Evolutionary conservation across 2,888 invertebrate species (phyloP).

Genomic region (Sarcophaga rosellei): DNA sequence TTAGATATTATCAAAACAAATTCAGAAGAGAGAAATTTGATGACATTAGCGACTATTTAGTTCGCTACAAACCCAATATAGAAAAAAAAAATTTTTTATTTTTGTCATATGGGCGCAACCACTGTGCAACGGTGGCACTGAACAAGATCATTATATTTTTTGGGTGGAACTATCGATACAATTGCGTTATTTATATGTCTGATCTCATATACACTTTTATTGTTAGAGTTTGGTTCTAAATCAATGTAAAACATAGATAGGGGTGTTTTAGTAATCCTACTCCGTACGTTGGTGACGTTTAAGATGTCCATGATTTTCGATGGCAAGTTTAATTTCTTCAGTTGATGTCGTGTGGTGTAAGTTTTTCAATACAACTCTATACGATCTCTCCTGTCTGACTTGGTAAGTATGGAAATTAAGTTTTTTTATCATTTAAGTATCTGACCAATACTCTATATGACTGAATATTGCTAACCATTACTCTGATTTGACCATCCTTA

Average conservation of each 20-base stretch:
- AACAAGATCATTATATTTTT: slow-evolving; percentile 21
- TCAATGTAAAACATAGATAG: slow-evolving; percentile 1
- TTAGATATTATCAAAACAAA: too few relatives aligned
- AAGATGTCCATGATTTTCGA: slow-evolving; percentile 43
- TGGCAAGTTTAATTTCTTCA: slow-evolving; percentile 28
- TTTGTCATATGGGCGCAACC: too few relatives aligned
- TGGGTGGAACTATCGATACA: slow-evolving; percentile 2
- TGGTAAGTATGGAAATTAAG: slow-evolving; percentile 44
- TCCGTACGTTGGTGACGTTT: slow-evolving; percentile 13
- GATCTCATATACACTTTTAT: not conserved
- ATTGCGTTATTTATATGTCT: not conserved
- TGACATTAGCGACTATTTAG: too few relatives aligned
- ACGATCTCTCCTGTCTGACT: slow-evolving; percentile 49
- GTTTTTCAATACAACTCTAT: slow-evolving; percentile 52
- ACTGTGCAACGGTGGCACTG: slow-evolving; percentile 25
- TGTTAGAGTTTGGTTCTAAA: slow-evolving; percentile 1
- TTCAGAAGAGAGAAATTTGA: too few relatives aligned
- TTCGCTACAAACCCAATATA: too few relatives aligned
- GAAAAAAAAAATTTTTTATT: too few relatives aligned
- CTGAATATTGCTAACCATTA: slow-evolving; percentile 31
- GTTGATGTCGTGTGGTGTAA: slow-evolving; percentile 41
- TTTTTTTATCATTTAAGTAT: slow-evolving; percentile 26
- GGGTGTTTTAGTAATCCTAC: slow-evolving; percentile 9
- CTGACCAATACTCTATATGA: slow-evolving; percentile 17
- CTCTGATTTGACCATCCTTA: slow-evolving; percentile 29